These are phyloP conservation scores for Anoplopoma fimbria DNA, from an alignment of 2,113 vertebrate genomes.

Conservation along the genomic window DNA sequence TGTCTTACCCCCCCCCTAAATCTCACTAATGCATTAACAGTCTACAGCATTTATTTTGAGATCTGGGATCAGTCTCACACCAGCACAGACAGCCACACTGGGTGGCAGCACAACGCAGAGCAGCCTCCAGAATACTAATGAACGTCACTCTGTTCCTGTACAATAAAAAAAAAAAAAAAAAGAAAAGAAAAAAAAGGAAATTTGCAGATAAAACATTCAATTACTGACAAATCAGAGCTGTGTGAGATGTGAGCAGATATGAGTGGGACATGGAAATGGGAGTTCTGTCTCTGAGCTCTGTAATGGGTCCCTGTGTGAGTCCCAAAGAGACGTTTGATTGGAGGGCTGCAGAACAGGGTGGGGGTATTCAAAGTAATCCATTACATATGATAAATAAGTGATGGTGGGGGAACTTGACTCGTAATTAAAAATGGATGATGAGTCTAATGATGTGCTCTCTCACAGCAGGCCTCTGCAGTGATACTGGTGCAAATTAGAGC, in stretches of 20 bases:
- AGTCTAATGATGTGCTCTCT: constrained; percentile 8
- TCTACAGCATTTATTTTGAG: constrained; percentile 14
- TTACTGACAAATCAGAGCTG: constrained; percentile 38
- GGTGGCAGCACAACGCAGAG: constrained; percentile 52
- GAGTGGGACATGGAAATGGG: constrained; percentile 28
- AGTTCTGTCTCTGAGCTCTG: constrained; percentile 18
- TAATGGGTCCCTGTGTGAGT: constrained; percentile 7
- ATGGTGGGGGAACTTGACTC: not conserved
- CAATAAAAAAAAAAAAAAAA: not conserved
- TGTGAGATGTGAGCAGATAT: constrained; percentile 37
- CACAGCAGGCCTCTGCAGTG: not conserved
- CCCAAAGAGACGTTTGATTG: not conserved
- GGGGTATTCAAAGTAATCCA: constrained; percentile 1
- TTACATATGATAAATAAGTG: constrained; percentile 16
- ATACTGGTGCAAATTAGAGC: constrained; percentile 5
- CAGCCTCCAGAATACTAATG: constrained; percentile 30
- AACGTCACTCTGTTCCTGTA: constrained; percentile 24
- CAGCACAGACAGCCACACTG: constrained; percentile 18
- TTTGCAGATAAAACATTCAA: constrained; percentile 57
- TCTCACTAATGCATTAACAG: not conserved
- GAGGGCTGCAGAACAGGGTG: not conserved
- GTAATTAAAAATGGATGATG: constrained; percentile 26
- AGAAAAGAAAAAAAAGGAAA: not conserved
- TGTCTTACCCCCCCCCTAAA: not conserved
- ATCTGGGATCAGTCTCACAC: not conserved